Conservation (phyloP, 2,797 vertebrate genomes). For the Cynopterus sphinx region DNA sequence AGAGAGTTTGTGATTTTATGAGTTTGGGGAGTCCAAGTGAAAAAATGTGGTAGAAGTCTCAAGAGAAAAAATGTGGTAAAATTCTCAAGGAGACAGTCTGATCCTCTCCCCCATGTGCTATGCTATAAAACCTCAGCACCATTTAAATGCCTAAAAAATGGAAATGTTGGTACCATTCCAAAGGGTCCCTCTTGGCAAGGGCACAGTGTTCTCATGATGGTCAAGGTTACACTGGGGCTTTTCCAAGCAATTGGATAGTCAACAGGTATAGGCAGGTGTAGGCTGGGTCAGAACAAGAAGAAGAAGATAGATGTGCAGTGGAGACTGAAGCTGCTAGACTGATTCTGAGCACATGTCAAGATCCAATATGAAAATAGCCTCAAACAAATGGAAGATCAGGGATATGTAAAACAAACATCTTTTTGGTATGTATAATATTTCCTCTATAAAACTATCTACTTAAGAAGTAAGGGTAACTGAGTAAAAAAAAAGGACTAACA, state of each 20-base stretch:
- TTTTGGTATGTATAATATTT: background rate
- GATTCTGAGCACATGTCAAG: background rate
- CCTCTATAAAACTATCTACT: background rate
- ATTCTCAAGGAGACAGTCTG: background rate
- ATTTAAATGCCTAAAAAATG: background rate
- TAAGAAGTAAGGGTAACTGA: background rate
- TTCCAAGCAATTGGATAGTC: background rate
- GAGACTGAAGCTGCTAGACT: background rate
- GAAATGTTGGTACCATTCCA: background rate
- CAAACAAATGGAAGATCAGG: background rate
- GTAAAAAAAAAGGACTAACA: background rate
- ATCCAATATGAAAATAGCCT: background rate
- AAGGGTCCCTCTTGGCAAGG: background rate
- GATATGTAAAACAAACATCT: background rate
- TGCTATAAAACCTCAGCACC: background rate
- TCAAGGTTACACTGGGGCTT: background rate
- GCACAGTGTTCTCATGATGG: background rate
- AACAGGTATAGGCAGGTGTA: background rate
- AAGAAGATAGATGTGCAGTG: background rate
- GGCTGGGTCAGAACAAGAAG: background rate
- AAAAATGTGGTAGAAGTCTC: background rate
- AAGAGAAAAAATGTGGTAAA: background rate
- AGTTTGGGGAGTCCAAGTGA: background rate
- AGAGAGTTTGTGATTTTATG: background rate
- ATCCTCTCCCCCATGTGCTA: background rate